A percentile compares a stretch with the other conserved stretches of the same genome.
Evolutionary conservation across 2,797 vertebrate species (phyloP).

Genomic region (Botia almorhae): DNA sequence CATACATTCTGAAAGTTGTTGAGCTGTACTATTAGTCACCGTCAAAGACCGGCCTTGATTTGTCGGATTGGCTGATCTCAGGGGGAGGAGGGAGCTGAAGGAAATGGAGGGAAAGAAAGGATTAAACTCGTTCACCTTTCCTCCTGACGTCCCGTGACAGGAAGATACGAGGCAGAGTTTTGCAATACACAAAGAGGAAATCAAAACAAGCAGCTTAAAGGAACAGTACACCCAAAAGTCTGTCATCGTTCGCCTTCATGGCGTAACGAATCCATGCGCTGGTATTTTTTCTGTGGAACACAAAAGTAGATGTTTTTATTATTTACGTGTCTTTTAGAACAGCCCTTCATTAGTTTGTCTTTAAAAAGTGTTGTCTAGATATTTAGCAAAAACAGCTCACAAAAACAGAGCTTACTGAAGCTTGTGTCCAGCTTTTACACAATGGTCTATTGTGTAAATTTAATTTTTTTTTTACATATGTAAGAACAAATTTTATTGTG

Average conservation of each 20-base stretch:
- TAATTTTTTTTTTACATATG: too few relatives aligned
- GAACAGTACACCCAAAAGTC: not conserved
- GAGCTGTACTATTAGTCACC: constrained; percentile 57
- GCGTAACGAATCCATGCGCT: not conserved
- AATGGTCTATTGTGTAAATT: too few relatives aligned
- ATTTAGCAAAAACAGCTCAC: too few relatives aligned
- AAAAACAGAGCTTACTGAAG: not conserved
- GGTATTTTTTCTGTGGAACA: not conserved
- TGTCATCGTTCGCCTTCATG: constrained; percentile 3
- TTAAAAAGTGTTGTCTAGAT: too few relatives aligned
- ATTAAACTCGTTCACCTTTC: constrained; percentile 47
- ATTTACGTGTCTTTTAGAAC: too few relatives aligned
- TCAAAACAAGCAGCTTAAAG: constrained; percentile 39
- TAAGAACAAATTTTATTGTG: too few relatives aligned
- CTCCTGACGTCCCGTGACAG: constrained; percentile 29
- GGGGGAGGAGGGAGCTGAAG: not conserved
- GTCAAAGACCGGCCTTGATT: constrained; percentile 51
- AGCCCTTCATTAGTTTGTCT: too few relatives aligned
- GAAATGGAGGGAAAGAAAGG: constrained; percentile 26
- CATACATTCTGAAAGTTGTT: constrained; percentile 56
- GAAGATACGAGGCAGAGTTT: constrained; percentile 13
- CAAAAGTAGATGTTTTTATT: not conserved
- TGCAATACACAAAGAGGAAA: constrained; percentile 41
- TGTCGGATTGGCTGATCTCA: constrained; percentile 47
- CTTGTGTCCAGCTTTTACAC: too few relatives aligned